Percentiles rank a stretch among this genome's conserved stretches.
Conservation (phyloP, 2,113 vertebrate genomes). For the Mastomys natalensis region DNA sequence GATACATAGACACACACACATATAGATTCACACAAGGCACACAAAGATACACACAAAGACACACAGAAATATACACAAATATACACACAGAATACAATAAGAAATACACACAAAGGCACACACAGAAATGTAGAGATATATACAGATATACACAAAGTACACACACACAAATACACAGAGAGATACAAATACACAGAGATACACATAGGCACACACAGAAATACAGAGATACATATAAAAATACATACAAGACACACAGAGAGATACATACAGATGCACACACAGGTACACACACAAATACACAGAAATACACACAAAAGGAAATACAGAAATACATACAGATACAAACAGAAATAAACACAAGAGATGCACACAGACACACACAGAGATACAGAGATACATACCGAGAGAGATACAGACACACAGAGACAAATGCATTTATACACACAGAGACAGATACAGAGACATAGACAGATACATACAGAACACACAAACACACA, state of each 20-base stretch:
- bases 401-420: background rate
- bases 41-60: background rate
- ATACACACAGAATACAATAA: background rate
- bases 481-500: background rate
- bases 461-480: background rate
- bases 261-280: background rate
- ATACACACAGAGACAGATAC: background rate
- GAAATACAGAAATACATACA: background rate
- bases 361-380: background rate
- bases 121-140: background rate
- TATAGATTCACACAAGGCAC: background rate
- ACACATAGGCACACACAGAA: background rate
- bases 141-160: background rate
- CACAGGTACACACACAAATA: background rate
- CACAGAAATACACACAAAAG: background rate
- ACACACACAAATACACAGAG: background rate
- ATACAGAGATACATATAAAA: background rate
- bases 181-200: background rate
- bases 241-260: background rate
- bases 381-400: background rate
- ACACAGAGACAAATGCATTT: background rate
- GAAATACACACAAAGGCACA: background rate
- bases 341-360: background rate
- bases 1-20: background rate
- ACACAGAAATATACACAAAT: background rate